Evolutionary conservation across 2,113 vertebrate species (phyloP).

Genomic region (Erpornis zantholeuca): DNA sequence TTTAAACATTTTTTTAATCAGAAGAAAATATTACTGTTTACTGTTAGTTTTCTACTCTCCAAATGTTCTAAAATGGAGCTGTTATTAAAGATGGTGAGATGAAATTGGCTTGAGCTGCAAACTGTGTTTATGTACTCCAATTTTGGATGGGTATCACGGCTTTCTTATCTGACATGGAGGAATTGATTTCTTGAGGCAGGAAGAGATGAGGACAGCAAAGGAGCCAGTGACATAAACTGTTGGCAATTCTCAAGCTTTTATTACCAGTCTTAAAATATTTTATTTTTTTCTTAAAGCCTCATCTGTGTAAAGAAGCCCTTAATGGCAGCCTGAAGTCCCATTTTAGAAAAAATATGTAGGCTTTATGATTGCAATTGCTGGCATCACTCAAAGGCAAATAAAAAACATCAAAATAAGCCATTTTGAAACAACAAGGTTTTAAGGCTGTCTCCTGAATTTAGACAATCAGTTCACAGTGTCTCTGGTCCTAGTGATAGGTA

Average conservation of each 20-base stretch:
- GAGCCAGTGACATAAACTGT: neutral
- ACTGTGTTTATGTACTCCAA: neutral
- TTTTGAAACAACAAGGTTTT: neutral
- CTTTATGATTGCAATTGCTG: neutral
- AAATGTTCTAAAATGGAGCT: neutral
- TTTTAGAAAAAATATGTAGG: neutral
- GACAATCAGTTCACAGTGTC: neutral
- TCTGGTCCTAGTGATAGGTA: neutral
- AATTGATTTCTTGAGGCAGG: neutral
- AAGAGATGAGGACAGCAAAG: neutral
- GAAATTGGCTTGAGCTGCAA: neutral
- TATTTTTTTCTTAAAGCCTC: neutral
- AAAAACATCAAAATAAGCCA: neutral
- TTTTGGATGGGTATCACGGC: neutral
- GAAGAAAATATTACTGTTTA: neutral
- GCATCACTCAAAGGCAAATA: neutral
- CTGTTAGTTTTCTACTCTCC: slow-evolving; percentile 2
- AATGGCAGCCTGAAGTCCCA: neutral
- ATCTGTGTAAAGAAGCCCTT: neutral
- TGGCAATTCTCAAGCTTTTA: neutral
- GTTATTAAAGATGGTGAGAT: neutral
- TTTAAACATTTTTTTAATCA: neutral
- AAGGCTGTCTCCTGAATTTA: neutral
- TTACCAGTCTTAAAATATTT: neutral
- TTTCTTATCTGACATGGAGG: neutral